Base-by-base conservation (phyloP, 2,888 invertebrate genomes). In the Nymphalis urticae region DNA sequence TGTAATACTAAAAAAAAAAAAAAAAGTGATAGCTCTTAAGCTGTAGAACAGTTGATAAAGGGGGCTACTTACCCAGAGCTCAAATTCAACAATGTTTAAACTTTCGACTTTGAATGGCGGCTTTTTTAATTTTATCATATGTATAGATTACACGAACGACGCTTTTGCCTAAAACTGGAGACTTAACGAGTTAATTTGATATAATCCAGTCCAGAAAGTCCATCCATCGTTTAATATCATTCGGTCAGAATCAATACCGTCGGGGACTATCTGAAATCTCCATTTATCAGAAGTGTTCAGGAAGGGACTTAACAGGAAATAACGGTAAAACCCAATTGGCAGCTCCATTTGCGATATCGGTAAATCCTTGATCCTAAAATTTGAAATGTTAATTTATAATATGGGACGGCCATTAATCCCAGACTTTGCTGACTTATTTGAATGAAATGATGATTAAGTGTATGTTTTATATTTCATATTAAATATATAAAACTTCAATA, bases 381-480 rank as follows among this genome's bases (percentile, higher is more conserved):
- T 76, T 75, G 73, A 77, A 76, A 75, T 76, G 74, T 75, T 77
- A 77, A 77, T 77, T 73, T 74, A 71, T 74, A 73, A 74, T 71
- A 70, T 72, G 75, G 63, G 47, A 60, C 54, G 32, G 27, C 50
- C 69, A 62, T 59, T 72, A 72, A 67, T 66, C 56, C 69, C 32
- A 53, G 60, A 48, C 54, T 47, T 62, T 21, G 56, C 48, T 47
- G 60, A 53, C 56, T 53, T 48, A 48, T 19, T 42, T 21, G 32
- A 32, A 56, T 56, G 17, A 17, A 58, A 42, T 36, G 9, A n/a
- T 19, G 32, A 19, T 58, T 2, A n/a, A 42, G 5, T 54, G 24
- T 16, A 16, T 3, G n/a, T 50, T 50, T 50, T 19, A 21, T 10
- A 21, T 10, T 51, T 17, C 6, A 32, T 32, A 21, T 21, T 5